Conservation (phyloP, 30 jellyfish, hydroid and myxozoan species). For the Aurelia sp. region DNA sequence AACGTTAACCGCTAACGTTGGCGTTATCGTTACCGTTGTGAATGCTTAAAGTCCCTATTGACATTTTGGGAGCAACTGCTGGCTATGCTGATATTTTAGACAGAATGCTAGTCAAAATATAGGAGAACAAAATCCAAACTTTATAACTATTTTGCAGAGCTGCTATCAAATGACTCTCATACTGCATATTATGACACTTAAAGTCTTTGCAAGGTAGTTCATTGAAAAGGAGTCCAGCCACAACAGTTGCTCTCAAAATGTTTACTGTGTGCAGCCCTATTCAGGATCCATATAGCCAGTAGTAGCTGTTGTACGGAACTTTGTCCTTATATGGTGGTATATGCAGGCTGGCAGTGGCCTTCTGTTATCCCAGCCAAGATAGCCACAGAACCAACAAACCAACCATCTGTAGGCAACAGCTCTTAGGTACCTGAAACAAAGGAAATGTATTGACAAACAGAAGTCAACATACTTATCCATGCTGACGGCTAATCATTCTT, state of each 20-base stretch:
- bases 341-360: constrained; percentile 58
- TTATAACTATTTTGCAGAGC: constrained; percentile 4
- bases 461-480: neutral
- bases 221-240: neutral
- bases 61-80: constrained; percentile 19
- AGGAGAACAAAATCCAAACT: neutral
- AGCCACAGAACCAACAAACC: too few species aligned
- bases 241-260: constrained; percentile 1
- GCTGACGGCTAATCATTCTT: neutral
- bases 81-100: constrained; percentile 9
- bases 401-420: too few species aligned
- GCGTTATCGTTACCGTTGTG: neutral
- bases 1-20: neutral
- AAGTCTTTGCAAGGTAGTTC: too few species aligned
- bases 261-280: neutral
- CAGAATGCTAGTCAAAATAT: neutral
- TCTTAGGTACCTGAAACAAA: constrained; percentile 39
- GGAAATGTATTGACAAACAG: constrained; percentile 9
- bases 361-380: too few species aligned
- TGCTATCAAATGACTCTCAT: neutral
- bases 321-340: constrained; percentile 21
- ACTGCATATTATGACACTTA: neutral
- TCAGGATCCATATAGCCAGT: constrained; percentile 21
- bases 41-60: neutral
- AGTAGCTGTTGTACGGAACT: neutral